Evolutionary conservation across 2,797 vertebrate genomes (phyloP), one percentile per base, ranked within the genome.

Genomic region (Podarcis siculus): DNA sequence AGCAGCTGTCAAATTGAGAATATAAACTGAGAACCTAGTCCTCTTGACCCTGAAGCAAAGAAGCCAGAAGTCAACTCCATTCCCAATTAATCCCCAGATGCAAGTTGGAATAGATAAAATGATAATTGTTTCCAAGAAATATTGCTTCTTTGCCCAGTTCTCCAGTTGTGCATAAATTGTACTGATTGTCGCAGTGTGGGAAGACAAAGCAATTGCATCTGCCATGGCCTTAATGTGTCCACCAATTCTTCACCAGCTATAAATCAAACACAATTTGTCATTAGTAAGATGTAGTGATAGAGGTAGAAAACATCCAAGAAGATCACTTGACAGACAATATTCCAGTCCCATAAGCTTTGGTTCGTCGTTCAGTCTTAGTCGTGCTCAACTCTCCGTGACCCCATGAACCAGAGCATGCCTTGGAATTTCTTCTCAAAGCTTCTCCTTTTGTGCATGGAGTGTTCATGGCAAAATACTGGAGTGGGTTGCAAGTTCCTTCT

Each of bases 11-110:
- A 95, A 79, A 77, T 93, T 88, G 0, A 93, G 85, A 13, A 90
- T 27, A 45, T 94, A 94, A 64, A 93, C 79, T 0, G 85, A 92
- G 77, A 93, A 93, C 9, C 80, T 89, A 61, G 89, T 93, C 83
- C 58, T 94, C 58, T 92, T 94, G 64, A 90, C 9, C 4, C 45
- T 89, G 82, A 90, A 92, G 73, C 89, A n/a, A 42, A 95, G 90
- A 84, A 93, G 82, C 82, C 88, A 90, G 32, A 87, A 58, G 39
- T 92, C 30, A 82, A 93, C 8, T 37, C 82, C 87, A 32, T 95
- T 95, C 13, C 90, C 89, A 15, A 78, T 4, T 27, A 92, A 27
- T 23, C 94, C 94, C 66, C 89, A 82, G 0, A 89, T 2, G 69
- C 92, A 92, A 1, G 93, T 35, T 72, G 93, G 81, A 25, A 87